Conservation (phyloP, 2,888 invertebrate genomes). For the Beris morrisii region DNA sequence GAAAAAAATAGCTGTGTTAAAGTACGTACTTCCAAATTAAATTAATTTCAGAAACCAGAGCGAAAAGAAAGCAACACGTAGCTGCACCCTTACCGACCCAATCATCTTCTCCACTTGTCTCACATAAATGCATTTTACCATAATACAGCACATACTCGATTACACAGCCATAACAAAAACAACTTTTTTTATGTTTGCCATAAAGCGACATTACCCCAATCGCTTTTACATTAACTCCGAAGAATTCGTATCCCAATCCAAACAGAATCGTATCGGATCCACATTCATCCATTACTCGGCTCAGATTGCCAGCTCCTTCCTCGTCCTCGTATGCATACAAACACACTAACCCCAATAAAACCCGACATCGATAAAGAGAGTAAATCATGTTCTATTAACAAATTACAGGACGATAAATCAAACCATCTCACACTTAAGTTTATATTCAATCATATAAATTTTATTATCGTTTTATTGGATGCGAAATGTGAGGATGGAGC, state of each 20-base stretch:
- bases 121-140: slow-evolving; percentile 27
- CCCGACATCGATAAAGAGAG: slow-evolving; percentile 39
- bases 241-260: slow-evolving; percentile 27
- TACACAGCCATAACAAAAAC: slow-evolving; percentile 28
- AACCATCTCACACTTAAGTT: slow-evolving; percentile 46
- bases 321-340: slow-evolving; percentile 28
- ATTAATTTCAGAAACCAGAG: too few relatives aligned
- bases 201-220: slow-evolving; percentile 33
- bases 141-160: slow-evolving; percentile 28
- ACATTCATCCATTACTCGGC: slow-evolving; percentile 26
- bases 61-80: too few relatives aligned
- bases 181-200: slow-evolving; percentile 32
- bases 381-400: slow-evolving; percentile 47
- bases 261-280: slow-evolving; percentile 21
- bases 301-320: slow-evolving; percentile 20
- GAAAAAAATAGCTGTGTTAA: too few relatives aligned
- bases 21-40: too few relatives aligned
- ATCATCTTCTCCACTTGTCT: too few relatives aligned
- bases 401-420: slow-evolving; percentile 46
- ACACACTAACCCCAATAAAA: slow-evolving; percentile 37
- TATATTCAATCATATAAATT: slow-evolving; percentile 47
- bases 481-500: slow-evolving; percentile 26
- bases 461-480: slow-evolving; percentile 47
- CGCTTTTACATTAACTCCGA: slow-evolving; percentile 31
- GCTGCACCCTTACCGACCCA: too few relatives aligned